These are phyloP conservation scores for Allobates femoralis DNA, from an alignment of 2,797 vertebrate genomes.

Conservation along the genomic window DNA sequence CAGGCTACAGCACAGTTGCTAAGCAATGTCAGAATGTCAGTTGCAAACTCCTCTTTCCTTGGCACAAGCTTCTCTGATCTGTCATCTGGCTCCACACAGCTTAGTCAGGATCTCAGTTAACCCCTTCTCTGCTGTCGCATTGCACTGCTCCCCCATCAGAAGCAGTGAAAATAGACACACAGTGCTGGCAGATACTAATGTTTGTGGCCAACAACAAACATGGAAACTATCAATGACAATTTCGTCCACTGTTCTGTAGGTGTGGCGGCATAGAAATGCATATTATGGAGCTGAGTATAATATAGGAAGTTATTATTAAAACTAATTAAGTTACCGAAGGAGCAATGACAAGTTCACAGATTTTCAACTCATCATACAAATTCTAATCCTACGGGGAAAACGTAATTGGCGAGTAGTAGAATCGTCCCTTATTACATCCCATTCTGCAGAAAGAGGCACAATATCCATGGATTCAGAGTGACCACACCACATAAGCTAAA, in stretches of 20 bases:
- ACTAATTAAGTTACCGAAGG: neutral
- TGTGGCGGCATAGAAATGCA: neutral
- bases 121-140: no score
- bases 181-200: no score
- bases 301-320: neutral
- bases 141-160: no score
- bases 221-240: neutral
- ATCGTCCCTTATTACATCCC: slow-evolving; percentile 46
- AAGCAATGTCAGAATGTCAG: no score
- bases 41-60: no score
- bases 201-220: no score
- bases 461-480: neutral
- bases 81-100: no score
- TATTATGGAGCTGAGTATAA: neutral
- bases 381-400: slow-evolving; percentile 54
- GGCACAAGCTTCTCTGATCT: no score
- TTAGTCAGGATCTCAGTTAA: no score
- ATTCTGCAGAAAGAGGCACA: slow-evolving; percentile 37
- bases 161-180: no score
- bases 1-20: no score
- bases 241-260: neutral
- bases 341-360: neutral
- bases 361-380: slow-evolving; percentile 14
- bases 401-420: slow-evolving; percentile 26
- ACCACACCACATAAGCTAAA: slow-evolving; percentile 29